phyloP scores from a whole-genome alignment of 2,888 invertebrate species.

The Cenopis cana region DNA sequence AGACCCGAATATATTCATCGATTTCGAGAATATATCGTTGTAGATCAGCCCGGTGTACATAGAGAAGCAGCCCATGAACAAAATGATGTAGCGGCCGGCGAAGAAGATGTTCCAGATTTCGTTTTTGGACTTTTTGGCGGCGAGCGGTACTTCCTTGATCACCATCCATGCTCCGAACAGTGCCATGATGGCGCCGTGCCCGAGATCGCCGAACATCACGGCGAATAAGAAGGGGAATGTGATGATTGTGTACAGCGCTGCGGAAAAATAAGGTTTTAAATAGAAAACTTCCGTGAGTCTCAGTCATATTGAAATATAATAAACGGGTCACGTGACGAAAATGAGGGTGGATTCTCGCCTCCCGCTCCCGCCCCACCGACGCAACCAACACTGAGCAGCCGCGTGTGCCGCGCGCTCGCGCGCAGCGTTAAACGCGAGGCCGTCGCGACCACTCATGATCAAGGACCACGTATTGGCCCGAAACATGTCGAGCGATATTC shows the following conservation, averaged over 20 bases:
- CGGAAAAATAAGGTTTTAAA: too few relatives aligned
- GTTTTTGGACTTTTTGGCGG: constrained; percentile 88
- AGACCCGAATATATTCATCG: constrained; percentile 97
- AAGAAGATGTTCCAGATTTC: constrained; percentile 99
- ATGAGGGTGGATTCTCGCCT: too few relatives aligned
- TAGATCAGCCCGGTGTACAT: constrained; percentile 99
- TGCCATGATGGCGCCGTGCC: constrained; percentile 94
- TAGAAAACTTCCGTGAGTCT: too few relatives aligned
- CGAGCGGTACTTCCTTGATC: constrained; percentile 90
- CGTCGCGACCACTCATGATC: too few relatives aligned
- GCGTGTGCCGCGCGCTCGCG: too few relatives aligned
- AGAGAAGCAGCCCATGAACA: constrained; percentile 98
- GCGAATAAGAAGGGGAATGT: constrained; percentile 98
- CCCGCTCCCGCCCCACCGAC: too few relatives aligned
- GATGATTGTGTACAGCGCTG: constrained; percentile 94
- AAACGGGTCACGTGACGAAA: too few relatives aligned
- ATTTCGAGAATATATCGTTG: constrained; percentile 98
- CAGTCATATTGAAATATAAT: too few relatives aligned
- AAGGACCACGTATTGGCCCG: too few relatives aligned
- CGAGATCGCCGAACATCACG: constrained; percentile 98
- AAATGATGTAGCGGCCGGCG: constrained; percentile 98
- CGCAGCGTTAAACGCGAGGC: too few relatives aligned
- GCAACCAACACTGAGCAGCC: too few relatives aligned
- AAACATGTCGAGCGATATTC: too few relatives aligned
- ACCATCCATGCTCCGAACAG: constrained; percentile 93